Evolutionary conservation across 2,113 vertebrate genomes (phyloP).

Genomic region (Ctenomys sociabilis): DNA sequence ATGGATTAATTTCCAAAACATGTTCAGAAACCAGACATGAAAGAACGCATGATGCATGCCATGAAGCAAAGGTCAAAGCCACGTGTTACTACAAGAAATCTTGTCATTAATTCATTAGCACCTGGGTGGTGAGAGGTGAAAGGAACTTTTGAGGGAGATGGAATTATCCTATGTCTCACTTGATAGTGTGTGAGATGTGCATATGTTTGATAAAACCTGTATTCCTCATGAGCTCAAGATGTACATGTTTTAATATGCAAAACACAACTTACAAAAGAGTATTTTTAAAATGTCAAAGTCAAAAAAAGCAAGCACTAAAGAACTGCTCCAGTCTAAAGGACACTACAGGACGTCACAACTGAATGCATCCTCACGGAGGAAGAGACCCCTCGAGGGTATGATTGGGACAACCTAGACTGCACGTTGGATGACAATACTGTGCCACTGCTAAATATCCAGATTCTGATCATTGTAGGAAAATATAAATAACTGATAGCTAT

Average conservation of each 20-base stretch:
- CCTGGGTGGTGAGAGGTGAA: not conserved
- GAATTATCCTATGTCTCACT: not conserved
- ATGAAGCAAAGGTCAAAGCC: not conserved
- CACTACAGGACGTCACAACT: not conserved
- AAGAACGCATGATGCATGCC: not conserved
- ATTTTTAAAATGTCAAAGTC: not conserved
- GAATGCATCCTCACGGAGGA: not conserved
- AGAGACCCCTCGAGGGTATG: not conserved
- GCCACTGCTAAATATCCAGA: not conserved
- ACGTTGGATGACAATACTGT: not conserved
- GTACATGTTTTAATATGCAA: not conserved
- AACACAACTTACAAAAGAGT: not conserved
- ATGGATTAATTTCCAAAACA: not conserved
- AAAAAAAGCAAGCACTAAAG: not conserved
- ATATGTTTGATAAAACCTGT: not conserved
- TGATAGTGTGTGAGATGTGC: not conserved
- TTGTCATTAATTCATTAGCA: not conserved
- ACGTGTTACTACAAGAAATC: not conserved
- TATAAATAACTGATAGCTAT: not conserved
- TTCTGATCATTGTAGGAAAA: slow-evolving; percentile 12
- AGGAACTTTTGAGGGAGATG: not conserved
- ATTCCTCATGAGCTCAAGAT: not conserved
- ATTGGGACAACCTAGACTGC: not conserved
- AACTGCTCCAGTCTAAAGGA: not conserved
- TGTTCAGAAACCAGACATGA: not conserved